Conservation (phyloP, 2,888 invertebrate genomes). For the Melinaea marsaeus region DNA sequence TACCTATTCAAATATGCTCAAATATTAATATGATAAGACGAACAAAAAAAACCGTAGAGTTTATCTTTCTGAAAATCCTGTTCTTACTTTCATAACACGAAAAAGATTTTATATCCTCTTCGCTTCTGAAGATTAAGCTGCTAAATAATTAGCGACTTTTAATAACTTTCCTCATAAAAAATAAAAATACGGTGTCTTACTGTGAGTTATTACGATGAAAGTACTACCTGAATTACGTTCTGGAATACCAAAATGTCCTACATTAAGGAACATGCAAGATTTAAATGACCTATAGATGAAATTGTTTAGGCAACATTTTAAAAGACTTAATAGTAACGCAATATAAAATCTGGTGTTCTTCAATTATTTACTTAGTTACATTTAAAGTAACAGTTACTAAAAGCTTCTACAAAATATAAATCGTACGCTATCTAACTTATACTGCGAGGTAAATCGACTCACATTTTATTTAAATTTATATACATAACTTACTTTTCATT, state of each 20-base stretch:
- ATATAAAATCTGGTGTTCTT: too few relatives aligned
- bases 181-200: conserved; percentile 31
- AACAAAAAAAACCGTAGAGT: conserved; percentile 1
- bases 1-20: too few relatives aligned
- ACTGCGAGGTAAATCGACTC: background rate
- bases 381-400: too few relatives aligned
- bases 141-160: conserved; percentile 37
- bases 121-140: conserved; percentile 22
- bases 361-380: too few relatives aligned
- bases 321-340: too few relatives aligned
- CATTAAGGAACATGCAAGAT: background rate
- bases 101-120: conserved; percentile 26
- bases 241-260: conserved; percentile 7
- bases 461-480: conserved; percentile 1
- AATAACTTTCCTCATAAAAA: conserved; percentile 33
- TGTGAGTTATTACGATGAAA: conserved; percentile 15
- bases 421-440: background rate
- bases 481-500: background rate
- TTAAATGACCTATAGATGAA: too few relatives aligned
- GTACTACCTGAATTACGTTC: conserved; percentile 10
- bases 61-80: conserved; percentile 10
- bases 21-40: conserved; percentile 1
- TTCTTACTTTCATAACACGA: conserved; percentile 18
- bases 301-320: too few relatives aligned
- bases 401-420: background rate